Percentiles rank a stretch among this genome's conserved stretches.
phyloP scores from a whole-genome alignment of 2,888 invertebrate species.

The Trypoxylon attenuatum region DNA sequence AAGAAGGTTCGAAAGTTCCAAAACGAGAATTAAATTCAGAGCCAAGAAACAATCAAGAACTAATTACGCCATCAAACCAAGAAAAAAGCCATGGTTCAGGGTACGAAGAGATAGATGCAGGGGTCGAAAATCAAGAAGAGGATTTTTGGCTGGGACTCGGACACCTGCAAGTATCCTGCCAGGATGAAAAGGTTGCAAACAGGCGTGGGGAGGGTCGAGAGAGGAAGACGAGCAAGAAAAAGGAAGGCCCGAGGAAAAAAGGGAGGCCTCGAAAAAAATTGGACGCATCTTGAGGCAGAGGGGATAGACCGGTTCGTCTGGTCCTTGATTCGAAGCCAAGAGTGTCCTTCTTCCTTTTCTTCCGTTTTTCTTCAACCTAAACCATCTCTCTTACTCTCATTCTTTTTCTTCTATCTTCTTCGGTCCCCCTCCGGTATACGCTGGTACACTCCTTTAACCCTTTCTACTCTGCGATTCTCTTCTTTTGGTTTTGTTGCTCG shows the following conservation, averaged over 20 bases:
- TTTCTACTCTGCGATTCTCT: conserved; percentile 2
- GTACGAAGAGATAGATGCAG: too few relatives aligned
- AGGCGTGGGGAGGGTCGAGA: conserved; percentile 13
- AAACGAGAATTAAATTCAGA: too few relatives aligned
- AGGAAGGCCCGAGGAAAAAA: conserved; percentile 31
- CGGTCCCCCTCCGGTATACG: conserved; percentile 10
- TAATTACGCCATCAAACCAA: too few relatives aligned
- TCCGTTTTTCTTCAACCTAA: conserved; percentile 42
- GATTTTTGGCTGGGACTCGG: conserved; percentile 52
- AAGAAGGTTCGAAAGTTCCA: too few relatives aligned
- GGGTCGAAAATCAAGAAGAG: conserved; percentile 46
- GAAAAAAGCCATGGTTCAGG: too few relatives aligned
- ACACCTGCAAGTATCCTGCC: conserved; percentile 59
- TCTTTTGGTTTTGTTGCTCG: neutral
- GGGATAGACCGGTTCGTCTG: conserved; percentile 68
- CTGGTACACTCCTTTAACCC: neutral
- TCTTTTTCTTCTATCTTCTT: conserved; percentile 1
- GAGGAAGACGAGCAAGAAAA: conserved; percentile 33
- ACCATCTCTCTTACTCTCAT: conserved; percentile 1
- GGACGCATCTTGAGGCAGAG: conserved; percentile 44
- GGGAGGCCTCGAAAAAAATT: conserved; percentile 44
- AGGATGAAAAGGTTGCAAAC: conserved; percentile 22
- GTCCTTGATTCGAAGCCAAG: conserved; percentile 66
- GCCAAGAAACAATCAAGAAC: too few relatives aligned
- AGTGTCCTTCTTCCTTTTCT: conserved; percentile 56